Base-by-base conservation (phyloP, 1,140 invertebrate genomes). In the Drosophila bipectinata region DNA sequence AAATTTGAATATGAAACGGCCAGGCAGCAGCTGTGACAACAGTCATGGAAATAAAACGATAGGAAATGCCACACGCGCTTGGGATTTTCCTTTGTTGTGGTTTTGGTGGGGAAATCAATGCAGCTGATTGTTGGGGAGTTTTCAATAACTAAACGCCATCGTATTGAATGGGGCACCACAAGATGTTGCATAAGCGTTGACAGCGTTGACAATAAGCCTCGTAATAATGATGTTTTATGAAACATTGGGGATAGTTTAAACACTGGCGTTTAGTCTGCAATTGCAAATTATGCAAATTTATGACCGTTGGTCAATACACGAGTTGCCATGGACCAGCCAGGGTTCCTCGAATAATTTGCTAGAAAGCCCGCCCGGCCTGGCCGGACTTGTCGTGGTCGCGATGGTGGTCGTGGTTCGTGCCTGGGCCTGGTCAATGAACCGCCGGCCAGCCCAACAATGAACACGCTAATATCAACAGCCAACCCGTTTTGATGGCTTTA, bases 261-360 rank as follows among this genome's bases (percentile, higher is more conserved):
- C 53, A 53, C 48, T 63, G 24, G 34, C 44, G 34, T 54, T 82
- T 68, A 68, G 66, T 54, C 61, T 56, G 59, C 67, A 85, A 85
- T 84, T 77, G 77, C 62, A 76, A 77, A 85, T 85, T 84, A 85
- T 73, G 81, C 68, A 84, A 80, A 85, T 85, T 85, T 76, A 59
- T 68, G 56, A 69, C 59, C 60, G 66, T 74, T 79, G 72, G 66
- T 53, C 66, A 61, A 60, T 49, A 54, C 45, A 55, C 24, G 51
- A 45, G 30, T 41, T 44, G 68, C 51, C 63, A n/a, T 52, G 57
- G 45, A 61, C 37, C 73, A 28, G 63, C 37, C 73, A 39, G 63
- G 52, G 37, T 57, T 72, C 48, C 44, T 8, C n/a, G 34, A 32
- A 30, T 56, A 37, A 47, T 68, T 69, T 63, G 41, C 54, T 41